Evolutionary conservation across 2,888 invertebrate species (phyloP).

Genomic region (Andricus quercusramuli): DNA sequence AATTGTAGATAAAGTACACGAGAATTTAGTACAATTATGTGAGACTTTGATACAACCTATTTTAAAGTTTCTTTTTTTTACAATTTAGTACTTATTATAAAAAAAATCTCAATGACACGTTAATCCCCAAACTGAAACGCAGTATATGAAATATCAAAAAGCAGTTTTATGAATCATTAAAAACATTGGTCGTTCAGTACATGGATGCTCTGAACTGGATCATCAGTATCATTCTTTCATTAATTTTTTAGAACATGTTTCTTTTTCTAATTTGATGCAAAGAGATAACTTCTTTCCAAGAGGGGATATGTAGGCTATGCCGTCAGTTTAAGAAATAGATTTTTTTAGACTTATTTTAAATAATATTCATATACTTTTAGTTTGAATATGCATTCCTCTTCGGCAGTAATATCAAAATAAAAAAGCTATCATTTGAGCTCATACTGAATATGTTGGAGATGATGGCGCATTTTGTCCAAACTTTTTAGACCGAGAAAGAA

Average conservation of each 20-base stretch:
- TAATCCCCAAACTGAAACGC: too few relatives aligned
- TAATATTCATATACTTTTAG: too few relatives aligned
- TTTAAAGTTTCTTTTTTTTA: too few relatives aligned
- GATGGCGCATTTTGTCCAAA: neutral
- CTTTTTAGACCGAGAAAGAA: constrained; percentile 45
- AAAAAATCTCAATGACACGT: too few relatives aligned
- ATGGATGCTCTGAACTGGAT: constrained; percentile 9
- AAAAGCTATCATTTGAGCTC: neutral
- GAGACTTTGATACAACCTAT: too few relatives aligned
- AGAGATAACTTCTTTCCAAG: neutral
- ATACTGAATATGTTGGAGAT: neutral
- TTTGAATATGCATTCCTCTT: too few relatives aligned
- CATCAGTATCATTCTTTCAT: constrained; percentile 14
- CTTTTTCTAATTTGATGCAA: neutral
- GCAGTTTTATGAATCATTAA: too few relatives aligned
- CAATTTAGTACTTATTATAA: too few relatives aligned
- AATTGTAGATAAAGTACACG: neutral
- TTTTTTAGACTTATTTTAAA: neutral
- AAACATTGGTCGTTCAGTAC: too few relatives aligned
- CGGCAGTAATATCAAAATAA: too few relatives aligned
- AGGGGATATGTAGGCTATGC: neutral
- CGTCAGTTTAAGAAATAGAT: neutral
- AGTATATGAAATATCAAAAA: too few relatives aligned
- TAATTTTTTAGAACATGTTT: constrained; percentile 22
- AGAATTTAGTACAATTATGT: too few relatives aligned